Evolutionary conservation across 2,113 vertebrate species (phyloP).

Genomic region (Ellobius talpinus): DNA sequence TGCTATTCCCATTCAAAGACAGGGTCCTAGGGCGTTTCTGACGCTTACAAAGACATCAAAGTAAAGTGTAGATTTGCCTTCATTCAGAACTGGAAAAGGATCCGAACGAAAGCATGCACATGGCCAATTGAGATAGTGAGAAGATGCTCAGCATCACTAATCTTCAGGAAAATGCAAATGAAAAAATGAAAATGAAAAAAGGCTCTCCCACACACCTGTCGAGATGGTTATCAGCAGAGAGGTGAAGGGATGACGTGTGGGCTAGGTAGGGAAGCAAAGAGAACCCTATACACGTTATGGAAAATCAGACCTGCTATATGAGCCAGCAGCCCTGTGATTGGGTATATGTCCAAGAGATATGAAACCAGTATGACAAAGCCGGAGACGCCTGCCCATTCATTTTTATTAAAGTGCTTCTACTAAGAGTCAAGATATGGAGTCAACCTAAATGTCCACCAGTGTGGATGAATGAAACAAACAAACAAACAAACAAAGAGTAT

Average conservation of each 20-base stretch:
- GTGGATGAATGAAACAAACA: neutral
- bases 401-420: neutral
- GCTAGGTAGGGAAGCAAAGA: neutral
- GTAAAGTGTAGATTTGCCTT: constrained; percentile 35
- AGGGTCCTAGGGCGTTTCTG: neutral
- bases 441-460: neutral
- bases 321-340: neutral
- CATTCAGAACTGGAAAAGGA: constrained; percentile 36
- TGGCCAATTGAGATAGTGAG: neutral
- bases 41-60: neutral
- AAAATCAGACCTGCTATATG: neutral
- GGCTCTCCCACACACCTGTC: neutral
- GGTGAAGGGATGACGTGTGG: neutral
- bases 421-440: neutral
- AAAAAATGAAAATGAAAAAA: too few relatives aligned
- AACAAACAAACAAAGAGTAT: neutral
- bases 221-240: neutral
- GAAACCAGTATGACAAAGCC: neutral
- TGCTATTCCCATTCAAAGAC: constrained; percentile 23
- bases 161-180: constrained; percentile 16
- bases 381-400: neutral
- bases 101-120: neutral
- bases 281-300: neutral
- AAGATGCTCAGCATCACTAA: neutral
- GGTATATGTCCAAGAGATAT: neutral